phyloP scores from a whole-genome alignment of 1,140 invertebrate genomes.

The Drosophila chauvacae region DNA sequence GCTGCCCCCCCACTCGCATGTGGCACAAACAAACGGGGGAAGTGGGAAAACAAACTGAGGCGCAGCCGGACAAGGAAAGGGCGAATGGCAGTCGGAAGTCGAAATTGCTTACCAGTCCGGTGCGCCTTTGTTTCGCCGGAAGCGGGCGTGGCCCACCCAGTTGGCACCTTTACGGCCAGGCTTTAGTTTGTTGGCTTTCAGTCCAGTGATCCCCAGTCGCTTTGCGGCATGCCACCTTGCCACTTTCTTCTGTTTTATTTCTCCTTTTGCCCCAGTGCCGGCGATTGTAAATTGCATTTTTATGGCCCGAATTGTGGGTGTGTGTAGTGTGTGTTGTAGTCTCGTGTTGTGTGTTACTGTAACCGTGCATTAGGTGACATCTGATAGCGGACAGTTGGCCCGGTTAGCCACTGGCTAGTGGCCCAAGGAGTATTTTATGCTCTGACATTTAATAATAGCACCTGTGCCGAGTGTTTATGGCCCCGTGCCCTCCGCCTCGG shows the following conservation, averaged over 20 bases:
- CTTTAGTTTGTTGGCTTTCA: constrained; percentile 39
- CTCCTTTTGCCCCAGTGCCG: constrained; percentile 4
- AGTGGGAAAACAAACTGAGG: constrained; percentile 41
- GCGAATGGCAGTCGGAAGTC: constrained; percentile 50
- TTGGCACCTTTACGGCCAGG: constrained; percentile 27
- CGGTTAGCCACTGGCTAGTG: constrained; percentile 10
- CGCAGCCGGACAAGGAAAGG: constrained; percentile 15
- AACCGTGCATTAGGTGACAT: constrained; percentile 69
- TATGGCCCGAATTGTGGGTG: constrained; percentile 50
- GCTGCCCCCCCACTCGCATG: not conserved
- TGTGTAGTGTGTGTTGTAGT: constrained; percentile 3
- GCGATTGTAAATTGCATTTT: constrained; percentile 78
- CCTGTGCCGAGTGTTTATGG: constrained; percentile 54
- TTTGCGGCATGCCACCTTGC: constrained; percentile 26
- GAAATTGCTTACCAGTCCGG: constrained; percentile 42
- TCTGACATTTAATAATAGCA: constrained; percentile 52
- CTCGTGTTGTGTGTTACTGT: constrained; percentile 4
- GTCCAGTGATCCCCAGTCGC: constrained; percentile 61
- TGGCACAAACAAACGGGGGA: constrained; percentile 60
- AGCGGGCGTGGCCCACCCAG: constrained; percentile 30
- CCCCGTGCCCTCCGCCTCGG: too few species aligned
- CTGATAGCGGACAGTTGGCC: constrained; percentile 46
- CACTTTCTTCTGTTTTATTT: constrained; percentile 1
- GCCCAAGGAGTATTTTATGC: constrained; percentile 24
- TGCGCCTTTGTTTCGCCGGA: constrained; percentile 27